Percentiles rank a stretch among this genome's conserved stretches.
These are phyloP conservation scores for Chrysoperla carnea DNA, from an alignment of 1,140 invertebrate genomes.

Conservation along the genomic window DNA sequence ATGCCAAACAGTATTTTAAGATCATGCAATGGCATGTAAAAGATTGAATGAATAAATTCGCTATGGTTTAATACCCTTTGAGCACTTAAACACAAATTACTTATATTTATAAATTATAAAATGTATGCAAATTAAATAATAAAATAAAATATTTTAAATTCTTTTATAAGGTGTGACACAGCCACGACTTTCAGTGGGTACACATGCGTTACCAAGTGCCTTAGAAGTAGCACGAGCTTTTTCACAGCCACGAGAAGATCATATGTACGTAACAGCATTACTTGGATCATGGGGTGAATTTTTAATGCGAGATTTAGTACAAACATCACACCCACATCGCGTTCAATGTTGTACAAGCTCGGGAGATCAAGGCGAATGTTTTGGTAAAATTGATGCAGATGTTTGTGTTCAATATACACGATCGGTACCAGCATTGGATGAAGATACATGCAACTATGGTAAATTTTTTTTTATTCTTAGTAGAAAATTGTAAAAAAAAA, in stretches of 20 bases:
- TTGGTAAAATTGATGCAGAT: slow-evolving; percentile 22
- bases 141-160: slow-evolving; percentile 2
- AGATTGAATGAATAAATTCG: no score
- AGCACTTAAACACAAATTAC: no score
- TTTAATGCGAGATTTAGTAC: slow-evolving; percentile 55
- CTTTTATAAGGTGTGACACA: slow-evolving; percentile 32
- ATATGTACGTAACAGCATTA: slow-evolving; percentile 58
- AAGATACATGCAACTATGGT: slow-evolving; percentile 44
- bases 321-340: slow-evolving; percentile 33
- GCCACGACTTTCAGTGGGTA: slow-evolving; percentile 31
- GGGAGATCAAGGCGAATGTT: slow-evolving; percentile 31
- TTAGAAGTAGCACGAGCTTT: slow-evolving; percentile 27
- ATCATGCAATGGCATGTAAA: no score
- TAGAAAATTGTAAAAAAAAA: no score
- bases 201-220: slow-evolving; percentile 35
- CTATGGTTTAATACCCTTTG: no score
- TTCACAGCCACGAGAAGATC: slow-evolving; percentile 24
- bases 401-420: slow-evolving; percentile 56
- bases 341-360: slow-evolving; percentile 16
- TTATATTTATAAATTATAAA: background rate
- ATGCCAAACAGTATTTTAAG: no score
- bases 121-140: background rate
- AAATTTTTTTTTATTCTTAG: slow-evolving; percentile 16
- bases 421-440: slow-evolving; percentile 44
- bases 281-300: slow-evolving; percentile 68